These are phyloP conservation scores for Hydriomena furcata DNA, from an alignment of 2,888 invertebrate species.

Conservation along the genomic window DNA sequence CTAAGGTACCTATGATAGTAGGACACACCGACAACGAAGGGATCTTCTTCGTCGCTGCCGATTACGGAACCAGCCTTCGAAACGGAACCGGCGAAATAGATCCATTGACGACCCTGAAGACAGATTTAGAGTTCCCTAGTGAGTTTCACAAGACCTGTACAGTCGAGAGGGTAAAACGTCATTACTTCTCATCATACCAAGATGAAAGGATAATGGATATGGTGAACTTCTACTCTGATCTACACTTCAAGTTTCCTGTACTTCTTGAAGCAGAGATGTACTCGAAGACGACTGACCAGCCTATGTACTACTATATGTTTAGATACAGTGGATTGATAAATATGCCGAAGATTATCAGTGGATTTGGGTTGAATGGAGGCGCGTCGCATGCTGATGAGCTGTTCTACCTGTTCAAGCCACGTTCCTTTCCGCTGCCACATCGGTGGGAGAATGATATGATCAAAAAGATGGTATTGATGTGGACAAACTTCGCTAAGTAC, in stretches of 20 bases:
- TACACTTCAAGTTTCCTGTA: slow-evolving; percentile 69
- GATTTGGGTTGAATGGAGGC: slow-evolving; percentile 53
- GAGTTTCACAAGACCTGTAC: slow-evolving; percentile 58
- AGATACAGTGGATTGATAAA: slow-evolving; percentile 68
- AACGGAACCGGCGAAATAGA: slow-evolving; percentile 45
- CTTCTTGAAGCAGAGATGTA: slow-evolving; percentile 66
- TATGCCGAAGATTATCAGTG: slow-evolving; percentile 66
- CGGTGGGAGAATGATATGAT: slow-evolving; percentile 62
- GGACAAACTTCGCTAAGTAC: slow-evolving; percentile 78
- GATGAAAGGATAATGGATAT: slow-evolving; percentile 69
- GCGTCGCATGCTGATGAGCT: slow-evolving; percentile 76
- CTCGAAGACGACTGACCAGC: slow-evolving; percentile 58
- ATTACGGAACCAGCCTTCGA: slow-evolving; percentile 62
- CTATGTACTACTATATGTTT: slow-evolving; percentile 72
- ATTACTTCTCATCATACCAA: slow-evolving; percentile 60
- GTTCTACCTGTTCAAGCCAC: slow-evolving; percentile 73
- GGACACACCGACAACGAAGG: slow-evolving; percentile 74
- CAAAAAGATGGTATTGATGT: slow-evolving; percentile 65
- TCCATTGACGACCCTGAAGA: slow-evolving; percentile 49
- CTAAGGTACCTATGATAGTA: slow-evolving; percentile 73
- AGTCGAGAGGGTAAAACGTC: slow-evolving; percentile 48
- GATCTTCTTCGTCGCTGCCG: slow-evolving; percentile 64
- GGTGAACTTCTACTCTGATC: slow-evolving; percentile 72
- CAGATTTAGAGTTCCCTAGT: slow-evolving; percentile 62
- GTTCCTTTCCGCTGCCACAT: slow-evolving; percentile 64